Evolutionary conservation across 2,797 vertebrate genomes (phyloP).

Genomic region (Hypotaenidia okinawae): DNA sequence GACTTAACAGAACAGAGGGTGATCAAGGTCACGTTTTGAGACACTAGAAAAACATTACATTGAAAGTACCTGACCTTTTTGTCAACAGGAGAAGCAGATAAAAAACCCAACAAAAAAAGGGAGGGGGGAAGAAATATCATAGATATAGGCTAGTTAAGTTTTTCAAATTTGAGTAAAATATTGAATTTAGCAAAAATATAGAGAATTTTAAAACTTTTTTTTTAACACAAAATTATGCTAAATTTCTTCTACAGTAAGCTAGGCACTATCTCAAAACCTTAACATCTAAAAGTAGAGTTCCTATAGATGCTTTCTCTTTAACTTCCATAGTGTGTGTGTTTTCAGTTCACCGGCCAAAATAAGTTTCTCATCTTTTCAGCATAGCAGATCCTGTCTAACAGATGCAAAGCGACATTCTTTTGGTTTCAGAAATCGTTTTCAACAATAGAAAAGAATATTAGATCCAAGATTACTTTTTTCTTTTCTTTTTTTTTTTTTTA

Average conservation of each 20-base stretch:
- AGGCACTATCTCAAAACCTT: not conserved
- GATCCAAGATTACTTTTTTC: not conserved
- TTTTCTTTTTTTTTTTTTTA: too few species aligned
- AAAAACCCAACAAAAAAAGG: not conserved
- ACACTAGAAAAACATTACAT: not conserved
- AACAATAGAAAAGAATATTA: not conserved
- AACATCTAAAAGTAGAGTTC: not conserved
- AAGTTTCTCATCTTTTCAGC: conserved; percentile 25
- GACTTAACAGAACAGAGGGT: not conserved
- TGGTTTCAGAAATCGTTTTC: conserved; percentile 5
- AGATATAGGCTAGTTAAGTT: not conserved
- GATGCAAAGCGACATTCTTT: not conserved
- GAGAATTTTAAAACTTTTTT: not conserved
- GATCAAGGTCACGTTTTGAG: conserved; percentile 31
- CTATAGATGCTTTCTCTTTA: not conserved
- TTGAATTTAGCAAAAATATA: not conserved
- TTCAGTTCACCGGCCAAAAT: conserved; percentile 30
- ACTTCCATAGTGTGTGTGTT: not conserved
- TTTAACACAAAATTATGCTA: not conserved
- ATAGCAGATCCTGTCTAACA: not conserved
- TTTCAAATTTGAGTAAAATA: not conserved
- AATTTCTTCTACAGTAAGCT: not conserved
- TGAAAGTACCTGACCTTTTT: not conserved
- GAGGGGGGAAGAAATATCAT: not conserved
- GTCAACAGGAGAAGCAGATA: not conserved